Conservation (phyloP, 2,113 vertebrate species). For the Geococcyx californianus region DNA sequence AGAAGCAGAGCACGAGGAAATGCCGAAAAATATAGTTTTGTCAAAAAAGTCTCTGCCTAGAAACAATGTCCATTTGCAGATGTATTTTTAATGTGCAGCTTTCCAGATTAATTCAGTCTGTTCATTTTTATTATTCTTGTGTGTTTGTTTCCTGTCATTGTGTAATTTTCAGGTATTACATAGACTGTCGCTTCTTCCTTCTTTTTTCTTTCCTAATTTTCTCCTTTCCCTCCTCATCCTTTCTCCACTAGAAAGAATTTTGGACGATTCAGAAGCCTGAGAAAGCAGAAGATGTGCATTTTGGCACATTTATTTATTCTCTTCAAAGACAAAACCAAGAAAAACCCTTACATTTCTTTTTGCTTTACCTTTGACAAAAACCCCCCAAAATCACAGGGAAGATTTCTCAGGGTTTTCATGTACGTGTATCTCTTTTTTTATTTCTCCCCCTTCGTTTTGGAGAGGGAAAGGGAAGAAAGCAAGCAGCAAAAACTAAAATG, state of each 20-base stretch:
- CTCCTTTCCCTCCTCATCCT: not conserved
- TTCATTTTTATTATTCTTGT: not conserved
- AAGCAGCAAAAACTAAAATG: not conserved
- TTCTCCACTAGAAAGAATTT: not conserved
- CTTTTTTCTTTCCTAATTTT: not conserved
- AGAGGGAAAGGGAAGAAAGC: not conserved
- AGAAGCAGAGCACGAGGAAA: not conserved
- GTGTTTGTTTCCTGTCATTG: not conserved
- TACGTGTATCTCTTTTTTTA: not conserved
- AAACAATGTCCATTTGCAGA: not conserved
- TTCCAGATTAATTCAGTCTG: not conserved
- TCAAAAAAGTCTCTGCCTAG: not conserved
- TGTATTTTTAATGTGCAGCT: not conserved
- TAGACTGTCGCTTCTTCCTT: not conserved
- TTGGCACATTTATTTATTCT: not conserved
- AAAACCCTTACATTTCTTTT: not conserved
- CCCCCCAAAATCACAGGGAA: not conserved
- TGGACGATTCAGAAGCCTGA: not conserved
- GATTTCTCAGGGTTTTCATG: not conserved
- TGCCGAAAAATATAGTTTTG: not conserved
- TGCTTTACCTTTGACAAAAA: not conserved
- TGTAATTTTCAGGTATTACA: not conserved
- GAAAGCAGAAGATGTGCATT: not conserved
- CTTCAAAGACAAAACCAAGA: not conserved
- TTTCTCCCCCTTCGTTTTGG: not conserved